Evolutionary conservation across 2,888 invertebrate genomes (phyloP), one percentile per base, ranked within the genome.

Genomic region (Lathronympha strigana): DNA sequence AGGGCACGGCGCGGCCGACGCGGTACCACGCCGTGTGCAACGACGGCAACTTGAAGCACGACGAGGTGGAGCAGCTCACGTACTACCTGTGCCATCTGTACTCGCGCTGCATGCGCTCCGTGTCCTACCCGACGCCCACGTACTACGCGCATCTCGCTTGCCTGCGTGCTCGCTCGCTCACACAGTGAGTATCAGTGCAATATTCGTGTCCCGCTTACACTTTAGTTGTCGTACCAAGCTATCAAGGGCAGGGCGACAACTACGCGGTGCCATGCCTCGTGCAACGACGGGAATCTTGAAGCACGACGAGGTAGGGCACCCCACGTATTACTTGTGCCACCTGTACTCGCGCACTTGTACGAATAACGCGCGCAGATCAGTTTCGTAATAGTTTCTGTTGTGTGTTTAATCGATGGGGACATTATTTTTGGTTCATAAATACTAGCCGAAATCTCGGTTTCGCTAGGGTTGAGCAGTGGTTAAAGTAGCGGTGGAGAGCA

Each of bases 121-220:
- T 97, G 0, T 97, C 96, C 13, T 97, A 97, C 87, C 97, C 97
- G 4, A 96, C 97, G 1, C 97, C 97, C 0, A 97, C 97, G 0
- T 97, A 97, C 86, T 96, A 97, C 83, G 97, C 97, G 13, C 97
- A 97, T 87, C 93, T 97, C 57, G 97, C 95, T n/a, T 97, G 97
- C 11, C 94, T 95, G 58, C 93, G 97, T 15, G 97, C 94, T 1
- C 82, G 93, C 50, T 88, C 92, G 19, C 88, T 93, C 17, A 93
- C 92, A 0, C 74, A 80, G 93, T 90, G 80, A 82, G 92, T 90
- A 72, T 95, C 23, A 21, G 9, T 4, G n/a, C n/a, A n/a, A n/a
- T n/a, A n/a, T n/a, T n/a, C 13, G 3, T 36, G 36, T 36, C 1
- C 36, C 13, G 9, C 36, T 13, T 13, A 13, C 98, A 98, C 84